Evolutionary conservation across 1,140 invertebrate species (phyloP), one percentile per base, ranked within the genome.

Genomic region (Drosophila guanche): DNA sequence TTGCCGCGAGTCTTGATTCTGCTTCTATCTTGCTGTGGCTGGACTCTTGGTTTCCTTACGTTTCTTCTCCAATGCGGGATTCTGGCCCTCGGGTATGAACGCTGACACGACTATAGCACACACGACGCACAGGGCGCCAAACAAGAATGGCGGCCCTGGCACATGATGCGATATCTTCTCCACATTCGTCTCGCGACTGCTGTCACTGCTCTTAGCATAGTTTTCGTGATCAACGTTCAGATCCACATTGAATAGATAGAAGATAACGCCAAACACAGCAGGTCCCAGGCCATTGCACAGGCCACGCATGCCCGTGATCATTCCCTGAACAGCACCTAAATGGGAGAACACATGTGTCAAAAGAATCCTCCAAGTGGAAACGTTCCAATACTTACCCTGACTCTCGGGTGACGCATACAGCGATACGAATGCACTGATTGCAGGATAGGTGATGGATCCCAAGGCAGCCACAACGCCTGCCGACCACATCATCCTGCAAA

Each of bases 61-160:
- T 79, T 91, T 91, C 74, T 90, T 91, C 69, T 91, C 91, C 92
- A 90, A 93, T 77, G 91, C 85, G 52, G 93, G 88, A 63, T 91
- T 92, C 73, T 92, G 92, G 63, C 94, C 93, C 80, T 97, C 96
- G 33, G 97, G 97, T 90, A 99, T 97, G 92, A 98, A 98, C 51
- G 96, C 94, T 46, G 97, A 96, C 68, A 99, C 97, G 62, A 98
- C 92, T 80, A 99, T 94, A 29, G 99, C 99, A 91, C 97, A 96
- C 71, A 99, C 96, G 54, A 99, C 99, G 90, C 99, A 94, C 88
- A 99, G 93, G 53, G 98, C 97, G 58, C 99, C 99, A 93, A 99
- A 98, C 29, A 99, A 97, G 93, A 99, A 99, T n/a, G 99, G 98
- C 48, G 99, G 99, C n/a, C 99, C 99, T 47, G 98, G 98, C 76